Percentiles rank a stretch among this genome's conserved stretches.
phyloP scores from a whole-genome alignment of 2,113 vertebrate genomes.

The Engystomops pustulosus region DNA sequence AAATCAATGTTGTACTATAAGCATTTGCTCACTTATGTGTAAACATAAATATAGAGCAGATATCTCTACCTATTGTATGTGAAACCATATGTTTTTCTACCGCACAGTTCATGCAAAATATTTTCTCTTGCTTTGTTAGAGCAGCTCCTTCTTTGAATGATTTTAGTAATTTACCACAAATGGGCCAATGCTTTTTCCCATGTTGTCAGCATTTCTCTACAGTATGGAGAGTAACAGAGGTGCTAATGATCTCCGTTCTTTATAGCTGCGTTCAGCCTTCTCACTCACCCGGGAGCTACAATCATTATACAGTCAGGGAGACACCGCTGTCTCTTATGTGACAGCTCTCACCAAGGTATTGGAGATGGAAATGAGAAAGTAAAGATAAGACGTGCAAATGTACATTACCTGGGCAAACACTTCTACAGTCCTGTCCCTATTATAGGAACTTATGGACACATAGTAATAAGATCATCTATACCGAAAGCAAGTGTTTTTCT shows the following conservation, averaged over 20 bases:
- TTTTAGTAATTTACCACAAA: conserved; percentile 16
- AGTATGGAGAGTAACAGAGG: background rate
- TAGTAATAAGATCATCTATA: background rate
- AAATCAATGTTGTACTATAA: too few relatives aligned
- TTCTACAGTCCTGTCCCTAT: background rate
- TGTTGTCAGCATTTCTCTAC: conserved; percentile 15
- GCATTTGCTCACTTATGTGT: too few relatives aligned
- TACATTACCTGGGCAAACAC: background rate
- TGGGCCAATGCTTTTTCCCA: conserved; percentile 1
- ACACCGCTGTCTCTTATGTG: conserved; percentile 9
- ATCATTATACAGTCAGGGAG: conserved; percentile 39
- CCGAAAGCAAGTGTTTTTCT: too few relatives aligned
- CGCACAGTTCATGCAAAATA: background rate
- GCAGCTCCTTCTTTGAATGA: background rate
- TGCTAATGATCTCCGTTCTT: conserved; percentile 44
- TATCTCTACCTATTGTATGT: background rate
- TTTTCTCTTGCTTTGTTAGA: conserved; percentile 16
- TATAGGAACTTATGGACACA: background rate
- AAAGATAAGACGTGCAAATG: background rate
- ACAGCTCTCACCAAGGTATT: conserved; percentile 26
- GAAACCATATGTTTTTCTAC: background rate
- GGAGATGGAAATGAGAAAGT: conserved; percentile 43
- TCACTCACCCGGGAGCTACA: conserved; percentile 39
- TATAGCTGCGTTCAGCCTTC: conserved; percentile 34
- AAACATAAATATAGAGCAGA: too few relatives aligned